Evolutionary conservation across 1,140 invertebrate genomes (phyloP).

Genomic region (Rhyzopertha dominica): DNA sequence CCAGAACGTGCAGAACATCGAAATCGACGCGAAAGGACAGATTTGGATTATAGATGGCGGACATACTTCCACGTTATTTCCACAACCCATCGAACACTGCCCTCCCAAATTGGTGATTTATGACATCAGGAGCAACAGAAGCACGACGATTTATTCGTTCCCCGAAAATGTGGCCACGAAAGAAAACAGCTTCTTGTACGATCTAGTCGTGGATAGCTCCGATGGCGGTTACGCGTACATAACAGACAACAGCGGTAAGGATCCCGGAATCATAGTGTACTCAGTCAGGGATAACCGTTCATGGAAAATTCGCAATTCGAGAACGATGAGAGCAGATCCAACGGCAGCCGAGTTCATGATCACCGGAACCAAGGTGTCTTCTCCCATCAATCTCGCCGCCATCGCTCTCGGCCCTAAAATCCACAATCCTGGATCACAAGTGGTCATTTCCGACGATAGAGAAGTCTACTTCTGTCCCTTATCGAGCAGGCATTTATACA

Average conservation of each 20-base stretch:
- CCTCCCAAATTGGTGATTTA: conserved; percentile 61
- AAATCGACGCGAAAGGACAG: conserved; percentile 60
- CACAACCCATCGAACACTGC: conserved; percentile 48
- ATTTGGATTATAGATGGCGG: conserved; percentile 70
- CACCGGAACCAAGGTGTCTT: conserved; percentile 50
- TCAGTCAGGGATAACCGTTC: conserved; percentile 55
- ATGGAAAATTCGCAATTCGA: conserved; percentile 60
- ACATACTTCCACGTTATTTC: conserved; percentile 43
- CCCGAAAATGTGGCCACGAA: conserved; percentile 49
- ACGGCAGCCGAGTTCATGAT: conserved; percentile 55
- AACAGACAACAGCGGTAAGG: conserved; percentile 57
- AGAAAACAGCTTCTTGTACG: conserved; percentile 56
- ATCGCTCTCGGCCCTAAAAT: conserved; percentile 59
- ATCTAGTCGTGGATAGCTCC: conserved; percentile 63
- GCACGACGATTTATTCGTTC: conserved; percentile 53
- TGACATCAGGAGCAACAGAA: conserved; percentile 51
- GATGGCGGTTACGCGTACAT: conserved; percentile 64
- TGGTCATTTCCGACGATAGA: conserved; percentile 44
- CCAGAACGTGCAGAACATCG: conserved; percentile 66
- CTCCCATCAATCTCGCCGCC: conserved; percentile 57
- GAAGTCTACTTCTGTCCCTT: conserved; percentile 61
- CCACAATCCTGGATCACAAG: conserved; percentile 14
- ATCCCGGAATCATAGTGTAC: conserved; percentile 67
- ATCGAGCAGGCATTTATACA: conserved; percentile 60
- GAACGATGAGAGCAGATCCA: conserved; percentile 55